Evolutionary conservation across 2,888 invertebrate genomes (phyloP), one percentile per base, ranked within the genome.

Genomic region (Protodeltote pygarga): DNA sequence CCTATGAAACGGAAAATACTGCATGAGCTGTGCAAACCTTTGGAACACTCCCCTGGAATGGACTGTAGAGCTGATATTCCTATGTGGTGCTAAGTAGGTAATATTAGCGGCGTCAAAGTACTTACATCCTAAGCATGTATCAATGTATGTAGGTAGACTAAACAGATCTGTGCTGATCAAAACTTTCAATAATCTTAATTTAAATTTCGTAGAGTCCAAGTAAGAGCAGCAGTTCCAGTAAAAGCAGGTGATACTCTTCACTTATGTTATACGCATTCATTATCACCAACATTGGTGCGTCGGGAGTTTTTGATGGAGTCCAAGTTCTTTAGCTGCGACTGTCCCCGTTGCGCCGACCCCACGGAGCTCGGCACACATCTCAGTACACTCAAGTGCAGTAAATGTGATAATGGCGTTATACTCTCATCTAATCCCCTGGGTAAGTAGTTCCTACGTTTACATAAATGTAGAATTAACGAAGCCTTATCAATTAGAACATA

Each of bases 301-400:
- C 93, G 96, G 31, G 94, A 94, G 57, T 94, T 94, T 76, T 87
- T 97, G 2, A 87, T 92, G 38, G 94, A 95, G 71, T 95, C 96
- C 16, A 97, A 97, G 91, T 96, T 95, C 83, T 97, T 97, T 81
- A 92, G 93, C 10, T 97, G 97, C 80, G 93, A 92, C 17, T 97
- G 97, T 68, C 72, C 86, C 2, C 93, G 97, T 37, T 97, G 97
- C 75, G 87, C 93, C 1, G 97, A 97, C 81, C 95, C 96, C 5
- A 95, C 95, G 0, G 97, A 97, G 77, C 83, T 97, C 29, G 95
- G 95, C 5, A 96, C 97, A 0, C 94, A 96, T 73, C 93, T 96
- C 75, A 95, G 97, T 60, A 94, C 96, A 0, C 81, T 97, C 1
- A 96, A 95, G 77, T 97, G 97, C 73, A 94, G 92, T 64, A 95